Evolutionary conservation across 2,113 vertebrate species (phyloP), one percentile per base, ranked within the genome.

Genomic region (Colistium nudipinnis): DNA sequence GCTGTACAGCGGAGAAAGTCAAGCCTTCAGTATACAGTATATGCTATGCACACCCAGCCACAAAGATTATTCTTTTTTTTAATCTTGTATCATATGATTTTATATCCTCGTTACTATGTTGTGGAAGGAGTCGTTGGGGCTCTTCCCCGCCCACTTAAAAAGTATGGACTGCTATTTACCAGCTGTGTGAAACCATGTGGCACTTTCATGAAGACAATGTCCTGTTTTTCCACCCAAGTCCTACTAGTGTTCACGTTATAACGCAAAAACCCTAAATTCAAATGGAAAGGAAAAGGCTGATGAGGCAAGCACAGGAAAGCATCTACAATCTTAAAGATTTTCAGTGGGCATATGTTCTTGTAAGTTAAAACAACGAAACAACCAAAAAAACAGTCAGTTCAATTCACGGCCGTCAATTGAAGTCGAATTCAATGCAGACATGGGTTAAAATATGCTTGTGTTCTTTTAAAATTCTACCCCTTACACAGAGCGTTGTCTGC

Each of bases 11-110:
- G 41, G 53, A 71, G 47, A 22, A 67, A 13, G 16, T 44, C 44
- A 78, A 59, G 73, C 80, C 80, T 78, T 81, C 75, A 80, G 65
- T 84, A 73, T 64, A n/a, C n/a, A n/a, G n/a, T n/a, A 65, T 59
- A 78, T 56, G 76, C 87, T 88, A 88, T 88, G 85, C 88, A 89
- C 84, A 83, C 52, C 31, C 49, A 74, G 55, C 63, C 69, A 74
- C 79, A 59, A 61, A 62, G 47, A 68, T 35, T 69, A 59, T 78
- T 8, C 62, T 77, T n/a, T n/a, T n/a, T n/a, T n/a, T n/a, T n/a
- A n/a, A n/a, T n/a, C n/a, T 76, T 78, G 20, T 82, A 53, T 31
- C 14, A 52, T 36, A 54, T 71, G 39, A 83, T 69, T 53, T 33
- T 17, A 53, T 62, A 44, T 74, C 13, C 31, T 81, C 47, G 60